Percentiles rank a stretch among this genome's conserved stretches.
Conservation (phyloP, 2,888 invertebrate genomes). For the Luffia ferchaultella region DNA sequence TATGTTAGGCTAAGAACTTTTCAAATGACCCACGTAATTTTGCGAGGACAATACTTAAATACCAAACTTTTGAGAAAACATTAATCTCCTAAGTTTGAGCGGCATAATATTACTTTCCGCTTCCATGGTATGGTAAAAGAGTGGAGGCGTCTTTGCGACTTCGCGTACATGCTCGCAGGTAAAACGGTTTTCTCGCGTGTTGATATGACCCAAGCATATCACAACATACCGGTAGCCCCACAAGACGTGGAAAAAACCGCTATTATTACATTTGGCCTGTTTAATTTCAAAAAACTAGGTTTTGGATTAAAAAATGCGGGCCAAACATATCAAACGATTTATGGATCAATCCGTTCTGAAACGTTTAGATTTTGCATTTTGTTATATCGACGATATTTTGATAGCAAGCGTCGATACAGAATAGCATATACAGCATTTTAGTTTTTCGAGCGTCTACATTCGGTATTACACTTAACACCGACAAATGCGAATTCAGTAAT, state of each 20-base stretch:
- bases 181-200: conserved; percentile 9
- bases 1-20: no score
- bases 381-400: conserved; percentile 27
- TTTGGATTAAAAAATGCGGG: conserved; percentile 36
- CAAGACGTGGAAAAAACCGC: conserved; percentile 28
- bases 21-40: no score
- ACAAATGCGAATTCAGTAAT: not conserved
- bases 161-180: no score
- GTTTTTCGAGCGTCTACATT: conserved; percentile 20
- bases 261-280: conserved; percentile 22
- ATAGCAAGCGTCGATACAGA: conserved; percentile 13
- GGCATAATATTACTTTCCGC: no score
- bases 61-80: no score
- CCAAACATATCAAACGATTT: conserved; percentile 32
- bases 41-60: no score
- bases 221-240: conserved; percentile 28
- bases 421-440: conserved; percentile 21
- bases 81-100: no score
- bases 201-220: conserved; percentile 22
- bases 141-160: no score
- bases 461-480: conserved; percentile 15
- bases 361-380: conserved; percentile 24
- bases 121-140: no score
- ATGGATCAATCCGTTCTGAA: conserved; percentile 20
- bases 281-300: conserved; percentile 24